Evolutionary conservation across 2,797 vertebrate species (phyloP).

Genomic region (Psittacula echo): DNA sequence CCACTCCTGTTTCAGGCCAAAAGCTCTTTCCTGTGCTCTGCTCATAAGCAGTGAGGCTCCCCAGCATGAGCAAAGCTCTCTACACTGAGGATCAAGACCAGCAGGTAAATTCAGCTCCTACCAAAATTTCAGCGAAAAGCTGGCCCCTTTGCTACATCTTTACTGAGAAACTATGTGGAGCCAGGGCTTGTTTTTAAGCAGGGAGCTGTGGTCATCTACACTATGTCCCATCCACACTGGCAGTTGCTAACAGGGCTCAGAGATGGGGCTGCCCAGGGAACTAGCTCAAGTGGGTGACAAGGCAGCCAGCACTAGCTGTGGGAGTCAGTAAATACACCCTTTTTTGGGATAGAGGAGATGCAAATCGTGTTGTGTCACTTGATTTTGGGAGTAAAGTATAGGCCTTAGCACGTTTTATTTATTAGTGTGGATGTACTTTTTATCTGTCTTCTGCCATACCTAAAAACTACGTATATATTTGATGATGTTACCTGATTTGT

Average conservation of each 20-base stretch:
- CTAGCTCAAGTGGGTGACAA: background rate
- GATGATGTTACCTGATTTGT: background rate
- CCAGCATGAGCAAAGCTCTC: background rate
- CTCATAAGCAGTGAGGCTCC: background rate
- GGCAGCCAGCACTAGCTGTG: background rate
- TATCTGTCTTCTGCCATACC: background rate
- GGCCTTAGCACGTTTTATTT: background rate
- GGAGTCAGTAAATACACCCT: background rate
- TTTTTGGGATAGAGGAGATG: background rate
- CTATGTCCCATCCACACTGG: accelerated
- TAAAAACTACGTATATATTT: background rate
- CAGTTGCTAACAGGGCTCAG: background rate
- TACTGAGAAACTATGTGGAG: background rate
- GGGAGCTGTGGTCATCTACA: background rate
- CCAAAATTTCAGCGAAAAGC: background rate
- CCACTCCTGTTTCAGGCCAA: background rate
- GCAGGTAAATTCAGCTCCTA: background rate
- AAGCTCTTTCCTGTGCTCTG: background rate
- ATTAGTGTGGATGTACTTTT: background rate
- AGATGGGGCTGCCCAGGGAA: background rate
- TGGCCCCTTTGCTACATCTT: background rate
- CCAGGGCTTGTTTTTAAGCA: background rate
- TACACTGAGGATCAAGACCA: background rate
- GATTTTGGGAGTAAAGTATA: background rate
- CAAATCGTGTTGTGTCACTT: background rate